Conservation (phyloP, 2,888 invertebrate genomes). For the Mycalesis mineus region DNA sequence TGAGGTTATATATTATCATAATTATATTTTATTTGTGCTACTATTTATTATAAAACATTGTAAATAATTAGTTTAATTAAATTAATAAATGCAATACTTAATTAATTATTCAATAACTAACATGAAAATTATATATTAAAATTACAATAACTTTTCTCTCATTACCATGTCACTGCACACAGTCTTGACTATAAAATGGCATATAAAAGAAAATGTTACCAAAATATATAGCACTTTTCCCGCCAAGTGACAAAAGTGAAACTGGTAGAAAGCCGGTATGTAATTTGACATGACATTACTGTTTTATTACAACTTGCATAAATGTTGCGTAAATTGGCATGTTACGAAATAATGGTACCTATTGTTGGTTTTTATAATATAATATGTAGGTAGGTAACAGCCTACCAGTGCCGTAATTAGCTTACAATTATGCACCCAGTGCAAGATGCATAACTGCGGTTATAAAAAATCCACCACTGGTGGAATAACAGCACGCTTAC, state of each 20-base stretch:
- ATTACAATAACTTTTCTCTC: background rate
- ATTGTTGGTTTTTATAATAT: background rate
- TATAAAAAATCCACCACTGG: no score
- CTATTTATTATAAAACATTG: background rate
- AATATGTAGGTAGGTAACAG: background rate
- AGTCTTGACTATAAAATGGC: constrained; percentile 27
- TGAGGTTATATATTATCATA: no score
- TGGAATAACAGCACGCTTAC: no score
- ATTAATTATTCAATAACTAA: no score
- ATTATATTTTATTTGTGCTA: background rate
- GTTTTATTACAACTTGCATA: constrained; percentile 11
- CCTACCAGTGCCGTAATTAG: no score
- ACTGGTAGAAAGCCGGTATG: constrained; percentile 31
- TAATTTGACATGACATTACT: constrained; percentile 23
- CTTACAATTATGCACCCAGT: no score
- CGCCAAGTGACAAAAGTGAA: constrained; percentile 34
- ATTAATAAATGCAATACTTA: background rate
- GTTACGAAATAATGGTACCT: background rate
- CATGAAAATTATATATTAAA: no score
- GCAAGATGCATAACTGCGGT: no score
- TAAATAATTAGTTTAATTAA: background rate
- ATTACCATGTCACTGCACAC: constrained; percentile 9
- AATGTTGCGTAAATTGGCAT: constrained; percentile 7
- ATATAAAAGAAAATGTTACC: constrained; percentile 11
- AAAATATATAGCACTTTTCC: constrained; percentile 34